A percentile compares a stretch with the other conserved stretches of the same genome.
phyloP scores from a whole-genome alignment of 2,888 invertebrate genomes.

The Steinernema scapterisci region DNA sequence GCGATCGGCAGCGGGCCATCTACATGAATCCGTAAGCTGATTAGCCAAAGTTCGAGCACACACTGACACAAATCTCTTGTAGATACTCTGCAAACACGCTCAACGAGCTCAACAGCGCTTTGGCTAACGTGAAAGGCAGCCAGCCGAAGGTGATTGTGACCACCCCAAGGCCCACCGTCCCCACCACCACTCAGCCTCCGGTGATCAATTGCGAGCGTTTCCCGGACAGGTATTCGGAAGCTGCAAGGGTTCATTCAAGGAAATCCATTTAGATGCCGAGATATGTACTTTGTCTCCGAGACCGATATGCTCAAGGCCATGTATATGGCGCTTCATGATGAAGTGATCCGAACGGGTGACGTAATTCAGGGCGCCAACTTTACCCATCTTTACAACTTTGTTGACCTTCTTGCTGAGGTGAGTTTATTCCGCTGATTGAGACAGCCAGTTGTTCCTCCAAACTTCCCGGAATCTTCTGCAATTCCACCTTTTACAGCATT shows the following conservation, averaged over 20 bases:
- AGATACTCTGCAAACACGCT: constrained; percentile 11
- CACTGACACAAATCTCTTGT: background rate
- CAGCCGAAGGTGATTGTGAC: constrained; percentile 22
- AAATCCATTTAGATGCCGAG: constrained; percentile 52
- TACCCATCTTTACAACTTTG: constrained; percentile 61
- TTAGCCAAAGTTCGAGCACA: background rate
- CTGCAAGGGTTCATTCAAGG: background rate
- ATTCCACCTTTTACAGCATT: constrained; percentile 64
- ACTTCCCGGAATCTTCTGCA: background rate
- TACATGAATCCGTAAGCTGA: constrained; percentile 59
- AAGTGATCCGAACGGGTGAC: constrained; percentile 50
- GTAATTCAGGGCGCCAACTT: constrained; percentile 60
- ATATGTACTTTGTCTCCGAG: constrained; percentile 65
- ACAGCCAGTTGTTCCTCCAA: constrained; percentile 14
- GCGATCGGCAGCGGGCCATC: constrained; percentile 65
- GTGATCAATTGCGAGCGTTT: constrained; percentile 57
- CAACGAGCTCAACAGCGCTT: background rate
- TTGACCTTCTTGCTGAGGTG: constrained; percentile 61
- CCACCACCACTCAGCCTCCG: constrained; percentile 50
- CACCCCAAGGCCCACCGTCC: constrained; percentile 44
- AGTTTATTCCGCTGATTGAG: background rate
- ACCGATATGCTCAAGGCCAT: constrained; percentile 67
- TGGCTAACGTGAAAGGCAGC: constrained; percentile 2
- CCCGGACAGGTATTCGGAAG: constrained; percentile 53
- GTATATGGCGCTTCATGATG: constrained; percentile 62